A percentile compares a stretch with the other conserved stretches of the same genome.
Conservation (phyloP, 2,797 vertebrate species). For the Trichosurus vulpecula region DNA sequence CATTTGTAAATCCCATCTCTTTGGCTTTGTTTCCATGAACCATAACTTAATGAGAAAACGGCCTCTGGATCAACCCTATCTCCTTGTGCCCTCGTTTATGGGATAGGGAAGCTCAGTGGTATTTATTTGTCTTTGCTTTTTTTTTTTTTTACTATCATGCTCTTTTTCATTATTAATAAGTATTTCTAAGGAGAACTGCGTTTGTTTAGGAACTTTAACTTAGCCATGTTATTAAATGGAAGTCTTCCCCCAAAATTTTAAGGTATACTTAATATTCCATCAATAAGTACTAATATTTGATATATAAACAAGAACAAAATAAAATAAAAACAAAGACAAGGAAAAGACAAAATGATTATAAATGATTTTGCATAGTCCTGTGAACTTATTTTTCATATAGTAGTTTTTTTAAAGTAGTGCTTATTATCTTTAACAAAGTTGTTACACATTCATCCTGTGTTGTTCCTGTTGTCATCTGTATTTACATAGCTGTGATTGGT, state of each 20-base stretch:
- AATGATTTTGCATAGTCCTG: background rate
- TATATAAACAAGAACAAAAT: background rate
- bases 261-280: background rate
- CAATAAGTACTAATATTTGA: background rate
- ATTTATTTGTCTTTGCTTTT: background rate
- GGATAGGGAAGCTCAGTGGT: background rate
- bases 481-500: background rate
- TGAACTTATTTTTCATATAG: background rate
- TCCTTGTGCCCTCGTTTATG: background rate
- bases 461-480: background rate
- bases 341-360: background rate
- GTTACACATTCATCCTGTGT: background rate
- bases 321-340: background rate
- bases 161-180: background rate
- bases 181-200: background rate
- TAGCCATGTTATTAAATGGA: background rate
- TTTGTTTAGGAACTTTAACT: background rate
- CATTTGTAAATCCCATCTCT: background rate
- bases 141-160: background rate
- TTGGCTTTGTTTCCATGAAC: background rate
- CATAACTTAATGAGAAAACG: background rate
- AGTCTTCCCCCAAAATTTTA: background rate
- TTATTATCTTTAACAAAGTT: background rate
- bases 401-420: background rate
- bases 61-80: background rate